Evolutionary conservation across 2,113 vertebrate species (phyloP), one percentile per base, ranked within the genome.

Genomic region (Tragelaphus imberbis): DNA sequence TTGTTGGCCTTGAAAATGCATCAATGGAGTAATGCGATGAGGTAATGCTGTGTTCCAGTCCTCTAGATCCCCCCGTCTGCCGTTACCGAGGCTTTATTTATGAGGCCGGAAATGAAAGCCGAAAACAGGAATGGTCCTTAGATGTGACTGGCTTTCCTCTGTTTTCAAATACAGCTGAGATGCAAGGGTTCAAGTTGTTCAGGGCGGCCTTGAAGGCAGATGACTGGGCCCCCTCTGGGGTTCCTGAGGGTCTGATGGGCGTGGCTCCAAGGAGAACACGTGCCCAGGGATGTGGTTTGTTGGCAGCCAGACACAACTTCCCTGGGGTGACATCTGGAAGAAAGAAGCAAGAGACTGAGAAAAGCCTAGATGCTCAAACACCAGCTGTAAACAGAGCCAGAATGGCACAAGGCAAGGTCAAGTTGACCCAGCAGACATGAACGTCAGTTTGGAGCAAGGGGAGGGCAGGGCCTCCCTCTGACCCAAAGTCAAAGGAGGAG

Each of bases 1-100:
- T 97, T 97, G 61, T 68, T 27, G 80, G 96, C 95, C 97, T 97
- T 97, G 97, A 80, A 91, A 84, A 96, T 80, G 87, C 97, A 97
- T 97, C 95, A 56, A 53, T 30, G 94, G 71, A 68, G 92, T 81
- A 95, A 97, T 91, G 94, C 13, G 84, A 58, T 97, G 97, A 97
- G 88, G 94, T 96, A 88, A 97, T 96, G 90, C 79, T 75, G 30
- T 56, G 56, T 40, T 56, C 40, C 92, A 80, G 97, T 85, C 91
- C 56, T 94, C 97, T 84, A 79, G 68, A 33, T 68, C 65, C 93
- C 71, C 93, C 92, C 75, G 3, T 55, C 91, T 86, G 77, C 91
- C 47, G 71, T 91, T 40, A 80, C 89, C 0, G 14, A 86, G 96
- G 90, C 25, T 84, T 96, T 97, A 89, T 90, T 95, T 71, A 98